Percentiles rank a stretch among this genome's conserved stretches.
These are phyloP conservation scores for Caenorhabditis auriculariae DNA, from an alignment of 2,888 invertebrate genomes.

Conservation along the genomic window DNA sequence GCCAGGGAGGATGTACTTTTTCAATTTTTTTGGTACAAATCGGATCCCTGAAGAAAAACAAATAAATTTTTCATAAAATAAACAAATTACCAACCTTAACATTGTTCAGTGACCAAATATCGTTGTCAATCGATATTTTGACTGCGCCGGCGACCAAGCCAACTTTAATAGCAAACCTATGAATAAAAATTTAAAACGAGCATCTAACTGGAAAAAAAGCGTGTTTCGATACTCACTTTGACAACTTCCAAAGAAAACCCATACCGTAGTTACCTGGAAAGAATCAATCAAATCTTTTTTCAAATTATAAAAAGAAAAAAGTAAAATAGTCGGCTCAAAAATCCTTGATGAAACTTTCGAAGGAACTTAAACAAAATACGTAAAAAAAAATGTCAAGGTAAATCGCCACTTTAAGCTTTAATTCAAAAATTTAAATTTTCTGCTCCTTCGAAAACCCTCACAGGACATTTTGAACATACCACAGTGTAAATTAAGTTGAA, in stretches of 20 bases:
- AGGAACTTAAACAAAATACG: no score
- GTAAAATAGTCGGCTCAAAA: no score
- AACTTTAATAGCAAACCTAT: constrained; percentile 46
- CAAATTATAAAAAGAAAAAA: no score
- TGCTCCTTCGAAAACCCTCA: no score
- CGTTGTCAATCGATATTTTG: constrained; percentile 57
- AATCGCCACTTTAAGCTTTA: no score
- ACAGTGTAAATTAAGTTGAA: no score
- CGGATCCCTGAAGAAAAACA: constrained; percentile 32
- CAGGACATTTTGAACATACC: no score
- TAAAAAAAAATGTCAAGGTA: no score
- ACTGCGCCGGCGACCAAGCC: constrained; percentile 56
- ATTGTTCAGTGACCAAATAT: constrained; percentile 56
- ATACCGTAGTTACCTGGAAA: no score
- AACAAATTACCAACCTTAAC: constrained; percentile 25
- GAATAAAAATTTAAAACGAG: constrained; percentile 4
- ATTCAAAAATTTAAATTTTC: no score
- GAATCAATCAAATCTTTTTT: no score
- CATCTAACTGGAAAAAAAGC: background rate
- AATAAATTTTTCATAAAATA: background rate
- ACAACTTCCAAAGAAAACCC: constrained; percentile 28
- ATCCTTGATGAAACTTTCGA: no score
- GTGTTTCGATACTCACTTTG: constrained; percentile 18
- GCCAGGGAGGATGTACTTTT: constrained; percentile 57
- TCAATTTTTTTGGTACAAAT: constrained; percentile 51